These are phyloP conservation scores for Apomyelois bistriatella DNA, from an alignment of 2,888 invertebrate species.

Conservation along the genomic window DNA sequence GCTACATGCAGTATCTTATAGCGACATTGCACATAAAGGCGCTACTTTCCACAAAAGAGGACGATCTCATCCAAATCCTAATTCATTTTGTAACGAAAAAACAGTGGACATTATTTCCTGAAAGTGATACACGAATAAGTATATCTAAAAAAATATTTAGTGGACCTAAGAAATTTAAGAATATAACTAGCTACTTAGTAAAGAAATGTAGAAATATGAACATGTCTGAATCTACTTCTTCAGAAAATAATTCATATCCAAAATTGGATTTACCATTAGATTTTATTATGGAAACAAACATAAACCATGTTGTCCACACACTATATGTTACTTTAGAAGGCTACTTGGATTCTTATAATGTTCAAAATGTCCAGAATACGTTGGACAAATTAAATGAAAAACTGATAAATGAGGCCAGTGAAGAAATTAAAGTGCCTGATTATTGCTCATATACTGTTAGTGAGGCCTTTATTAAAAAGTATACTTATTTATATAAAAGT, in stretches of 20 bases:
- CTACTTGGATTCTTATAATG: constrained; percentile 56
- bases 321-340: constrained; percentile 56
- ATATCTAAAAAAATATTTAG: constrained; percentile 28
- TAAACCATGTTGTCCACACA: constrained; percentile 42
- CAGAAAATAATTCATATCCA: constrained; percentile 26
- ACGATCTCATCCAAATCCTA: constrained; percentile 44
- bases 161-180: constrained; percentile 35
- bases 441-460: constrained; percentile 44
- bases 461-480: constrained; percentile 53
- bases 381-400: constrained; percentile 48
- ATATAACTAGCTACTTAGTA: constrained; percentile 34
- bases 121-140: constrained; percentile 27
- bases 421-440: constrained; percentile 24
- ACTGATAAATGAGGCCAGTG: constrained; percentile 21
- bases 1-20: constrained; percentile 53
- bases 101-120: constrained; percentile 40
- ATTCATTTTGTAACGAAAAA: constrained; percentile 41
- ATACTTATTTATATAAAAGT: constrained; percentile 45
- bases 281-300: constrained; percentile 20
- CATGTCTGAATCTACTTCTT: constrained; percentile 7
- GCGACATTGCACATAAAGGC: constrained; percentile 42
- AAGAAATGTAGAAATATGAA: constrained; percentile 31
- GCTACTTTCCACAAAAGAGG: constrained; percentile 39
- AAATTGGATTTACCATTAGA: constrained; percentile 32
- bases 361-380: constrained; percentile 49